These are phyloP conservation scores for Coronaproctus castanopsis DNA, from an alignment of 2,888 invertebrate genomes.

Conservation along the genomic window DNA sequence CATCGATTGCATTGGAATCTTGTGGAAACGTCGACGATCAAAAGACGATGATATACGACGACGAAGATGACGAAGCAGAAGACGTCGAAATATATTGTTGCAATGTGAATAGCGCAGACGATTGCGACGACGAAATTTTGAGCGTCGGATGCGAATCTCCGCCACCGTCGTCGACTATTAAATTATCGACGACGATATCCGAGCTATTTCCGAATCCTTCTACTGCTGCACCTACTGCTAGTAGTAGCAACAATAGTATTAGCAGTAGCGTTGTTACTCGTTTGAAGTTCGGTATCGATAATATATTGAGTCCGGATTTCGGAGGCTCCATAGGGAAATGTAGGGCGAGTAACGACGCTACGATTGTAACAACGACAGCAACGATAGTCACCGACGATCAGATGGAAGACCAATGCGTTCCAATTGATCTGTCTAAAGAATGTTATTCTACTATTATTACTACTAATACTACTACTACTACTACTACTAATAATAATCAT, in stretches of 20 bases:
- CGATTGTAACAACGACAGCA: too few relatives aligned
- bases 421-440: slow-evolving; percentile 13
- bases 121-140: slow-evolving; percentile 44
- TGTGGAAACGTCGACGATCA: too few relatives aligned
- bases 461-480: too few relatives aligned
- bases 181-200: slow-evolving; percentile 21
- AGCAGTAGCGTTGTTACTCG: slow-evolving; percentile 18
- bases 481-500: too few relatives aligned
- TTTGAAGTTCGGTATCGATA: slow-evolving; percentile 66
- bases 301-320: slow-evolving; percentile 68
- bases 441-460: too few relatives aligned
- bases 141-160: slow-evolving; percentile 61
- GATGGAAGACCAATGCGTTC: slow-evolving; percentile 10
- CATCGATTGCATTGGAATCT: too few relatives aligned
- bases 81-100: not conserved
- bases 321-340: slow-evolving; percentile 35
- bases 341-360: too few relatives aligned
- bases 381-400: too few relatives aligned
- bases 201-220: slow-evolving; percentile 22
- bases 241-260: slow-evolving; percentile 20
- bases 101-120: slow-evolving; percentile 18
- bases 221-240: slow-evolving; percentile 21
- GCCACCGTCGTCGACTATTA: slow-evolving; percentile 27
- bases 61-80: slow-evolving; percentile 1
- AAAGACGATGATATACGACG: slow-evolving; percentile 2